These are phyloP conservation scores for Panagrolaimus sp. DNA, from an alignment of 1,140 invertebrate species.

Conservation along the genomic window DNA sequence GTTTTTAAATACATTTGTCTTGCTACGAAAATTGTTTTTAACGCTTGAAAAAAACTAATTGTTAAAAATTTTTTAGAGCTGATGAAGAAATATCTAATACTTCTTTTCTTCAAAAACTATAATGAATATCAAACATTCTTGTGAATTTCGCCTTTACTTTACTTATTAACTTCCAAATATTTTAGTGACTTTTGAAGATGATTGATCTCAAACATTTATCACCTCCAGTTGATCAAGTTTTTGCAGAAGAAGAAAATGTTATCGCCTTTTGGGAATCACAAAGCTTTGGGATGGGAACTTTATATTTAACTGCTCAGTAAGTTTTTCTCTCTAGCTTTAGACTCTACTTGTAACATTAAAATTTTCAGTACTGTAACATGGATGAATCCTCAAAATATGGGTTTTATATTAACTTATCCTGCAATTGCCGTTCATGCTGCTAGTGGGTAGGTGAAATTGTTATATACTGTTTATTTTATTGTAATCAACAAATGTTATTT, in stretches of 20 bases:
- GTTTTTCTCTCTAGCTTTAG: neutral
- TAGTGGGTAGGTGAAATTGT: too few relatives aligned
- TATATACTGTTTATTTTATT: too few relatives aligned
- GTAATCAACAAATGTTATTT: too few relatives aligned
- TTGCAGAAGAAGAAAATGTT: constrained; percentile 5
- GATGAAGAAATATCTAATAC: too few relatives aligned
- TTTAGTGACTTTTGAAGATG: neutral
- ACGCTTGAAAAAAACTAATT: too few relatives aligned
- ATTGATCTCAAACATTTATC: neutral
- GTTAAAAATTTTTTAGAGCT: too few relatives aligned
- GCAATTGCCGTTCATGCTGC: constrained; percentile 24
- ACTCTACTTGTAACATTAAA: neutral
- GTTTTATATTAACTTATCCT: constrained; percentile 19
- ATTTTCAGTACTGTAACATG: constrained; percentile 17
- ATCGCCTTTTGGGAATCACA: constrained; percentile 13
- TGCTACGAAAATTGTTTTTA: too few relatives aligned
- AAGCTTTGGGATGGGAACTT: constrained; percentile 22
- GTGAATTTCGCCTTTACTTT: too few relatives aligned
- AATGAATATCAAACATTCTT: too few relatives aligned
- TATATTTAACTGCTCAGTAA: constrained; percentile 24
- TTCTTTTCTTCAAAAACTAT: too few relatives aligned
- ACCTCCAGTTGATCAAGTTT: neutral
- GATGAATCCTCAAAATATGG: constrained; percentile 11
- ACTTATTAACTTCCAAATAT: too few relatives aligned
- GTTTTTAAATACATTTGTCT: too few relatives aligned